Conservation (phyloP, 2,797 vertebrate species). For the Siniperca undulata region DNA sequence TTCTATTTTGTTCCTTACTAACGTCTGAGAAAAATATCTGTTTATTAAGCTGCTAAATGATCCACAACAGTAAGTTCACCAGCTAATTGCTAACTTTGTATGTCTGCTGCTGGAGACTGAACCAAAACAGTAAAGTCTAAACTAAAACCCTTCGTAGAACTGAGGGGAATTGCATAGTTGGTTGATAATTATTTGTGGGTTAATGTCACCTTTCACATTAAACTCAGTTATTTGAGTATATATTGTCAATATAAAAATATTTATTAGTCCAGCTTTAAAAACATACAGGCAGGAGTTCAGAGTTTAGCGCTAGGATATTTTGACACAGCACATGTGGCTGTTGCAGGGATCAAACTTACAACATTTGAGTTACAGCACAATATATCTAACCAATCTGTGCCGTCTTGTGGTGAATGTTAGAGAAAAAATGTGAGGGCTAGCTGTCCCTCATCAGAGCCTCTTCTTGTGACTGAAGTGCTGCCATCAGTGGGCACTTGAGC, state of each 20-base stretch:
- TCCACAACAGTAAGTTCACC: neutral
- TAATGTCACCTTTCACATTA: neutral
- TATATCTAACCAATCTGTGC: slow-evolving; percentile 15
- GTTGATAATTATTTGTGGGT: neutral
- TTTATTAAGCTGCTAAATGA: neutral
- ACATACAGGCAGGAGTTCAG: neutral
- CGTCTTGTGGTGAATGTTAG: slow-evolving; percentile 29
- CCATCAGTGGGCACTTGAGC: slow-evolving; percentile 66
- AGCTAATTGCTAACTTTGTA: neutral
- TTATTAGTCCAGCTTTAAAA: neutral
- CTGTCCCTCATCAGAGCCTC: slow-evolving; percentile 49
- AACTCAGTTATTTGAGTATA: neutral
- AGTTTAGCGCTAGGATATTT: slow-evolving; percentile 4
- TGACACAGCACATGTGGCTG: slow-evolving; percentile 5
- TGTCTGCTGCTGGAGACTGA: neutral
- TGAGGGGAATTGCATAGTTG: neutral
- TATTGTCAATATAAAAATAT: neutral
- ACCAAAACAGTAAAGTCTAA: neutral
- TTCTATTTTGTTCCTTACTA: neutral
- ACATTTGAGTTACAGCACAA: slow-evolving; percentile 20
- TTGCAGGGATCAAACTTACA: slow-evolving; percentile 3
- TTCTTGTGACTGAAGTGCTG: slow-evolving; percentile 59
- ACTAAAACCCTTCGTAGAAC: neutral
- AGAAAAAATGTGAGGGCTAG: slow-evolving; percentile 18
- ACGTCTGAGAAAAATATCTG: neutral